Evolutionary conservation across 1,140 invertebrate genomes (phyloP), one percentile per base, ranked within the genome.

Genomic region (Ips nitidus): DNA sequence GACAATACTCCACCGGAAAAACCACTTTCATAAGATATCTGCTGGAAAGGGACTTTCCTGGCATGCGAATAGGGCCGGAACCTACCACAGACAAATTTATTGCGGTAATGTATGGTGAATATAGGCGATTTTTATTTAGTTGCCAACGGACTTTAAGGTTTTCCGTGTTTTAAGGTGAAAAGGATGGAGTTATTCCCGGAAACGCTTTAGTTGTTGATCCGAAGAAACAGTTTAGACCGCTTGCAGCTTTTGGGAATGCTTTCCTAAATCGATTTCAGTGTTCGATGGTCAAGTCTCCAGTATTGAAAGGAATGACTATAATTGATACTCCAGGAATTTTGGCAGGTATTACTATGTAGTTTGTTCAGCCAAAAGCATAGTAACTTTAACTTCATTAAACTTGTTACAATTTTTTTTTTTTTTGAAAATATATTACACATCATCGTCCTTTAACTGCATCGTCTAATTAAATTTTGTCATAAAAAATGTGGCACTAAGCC

Each of bases 191-290:
- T 6, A 87, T 91, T 74, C 90, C 90, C 8, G 90, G 90, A 38
- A 91, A 91, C 80, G 90, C 90, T 41, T 78, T 91, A 6, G 89
- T 91, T 43, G 88, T 91, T 39, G 90, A 91, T 78, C 85, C 89
- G 0, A 88, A 89, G 74, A 88, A 87, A 77, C 90, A 89, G 75
- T 91, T 91, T 76, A 74, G 83, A 69, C 86, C 87, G 1, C 77
- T 90, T 8, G 83, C 84, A 22, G 87, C 87, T 78, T 91, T 90
- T 78, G 90, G 90, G 45, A 90, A 90, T 78, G 84, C 87, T 22
- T 91, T 91, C 78, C 81, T 91, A 0, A 91, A 90, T 78, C 74
- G 90, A 75, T 91, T 93, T 76, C 90, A 92, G 75, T 92, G 90
- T 75, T 90, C 88, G 1, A 75, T 83, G 41, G 79, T 90, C 3